Percentiles rank a stretch among this genome's conserved stretches.
phyloP scores from a whole-genome alignment of 2,797 vertebrate genomes.

The Leuciscus waleckii region DNA sequence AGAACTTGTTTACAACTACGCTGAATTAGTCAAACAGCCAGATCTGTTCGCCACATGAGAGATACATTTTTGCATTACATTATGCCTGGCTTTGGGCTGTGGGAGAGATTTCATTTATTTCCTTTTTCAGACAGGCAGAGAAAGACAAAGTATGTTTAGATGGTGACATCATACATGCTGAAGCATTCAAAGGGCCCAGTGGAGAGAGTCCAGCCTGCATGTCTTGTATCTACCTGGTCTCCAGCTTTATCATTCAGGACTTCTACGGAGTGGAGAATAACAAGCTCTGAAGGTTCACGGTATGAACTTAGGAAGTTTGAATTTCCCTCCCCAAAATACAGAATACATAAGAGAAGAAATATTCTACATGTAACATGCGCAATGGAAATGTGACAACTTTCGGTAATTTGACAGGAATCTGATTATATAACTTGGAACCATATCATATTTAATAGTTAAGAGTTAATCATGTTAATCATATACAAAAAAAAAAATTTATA shows the following conservation, averaged over 20 bases:
- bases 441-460: not conserved
- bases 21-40: constrained; percentile 26
- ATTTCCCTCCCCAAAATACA: constrained; percentile 14
- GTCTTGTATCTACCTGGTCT: constrained; percentile 58
- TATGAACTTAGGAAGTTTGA: constrained; percentile 38
- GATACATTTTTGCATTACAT: constrained; percentile 23
- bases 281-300: constrained; percentile 35
- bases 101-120: constrained; percentile 47
- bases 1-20: constrained; percentile 36
- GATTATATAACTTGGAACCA: not conserved
- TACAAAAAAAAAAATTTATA: too few relatives aligned
- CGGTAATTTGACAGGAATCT: not conserved
- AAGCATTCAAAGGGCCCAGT: constrained; percentile 56
- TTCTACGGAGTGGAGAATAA: constrained; percentile 13
- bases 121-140: constrained; percentile 35
- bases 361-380: not conserved
- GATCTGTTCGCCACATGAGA: constrained; percentile 29
- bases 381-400: not conserved
- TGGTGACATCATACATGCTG: constrained; percentile 56
- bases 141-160: constrained; percentile 45
- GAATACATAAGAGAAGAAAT: constrained; percentile 17
- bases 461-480: not conserved
- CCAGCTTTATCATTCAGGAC: constrained; percentile 51
- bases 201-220: constrained; percentile 51
- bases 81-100: constrained; percentile 39